Percentiles rank a stretch among this genome's conserved stretches.
phyloP scores from a whole-genome alignment of 1,140 invertebrate genomes.

The Ganaspis sp. region DNA sequence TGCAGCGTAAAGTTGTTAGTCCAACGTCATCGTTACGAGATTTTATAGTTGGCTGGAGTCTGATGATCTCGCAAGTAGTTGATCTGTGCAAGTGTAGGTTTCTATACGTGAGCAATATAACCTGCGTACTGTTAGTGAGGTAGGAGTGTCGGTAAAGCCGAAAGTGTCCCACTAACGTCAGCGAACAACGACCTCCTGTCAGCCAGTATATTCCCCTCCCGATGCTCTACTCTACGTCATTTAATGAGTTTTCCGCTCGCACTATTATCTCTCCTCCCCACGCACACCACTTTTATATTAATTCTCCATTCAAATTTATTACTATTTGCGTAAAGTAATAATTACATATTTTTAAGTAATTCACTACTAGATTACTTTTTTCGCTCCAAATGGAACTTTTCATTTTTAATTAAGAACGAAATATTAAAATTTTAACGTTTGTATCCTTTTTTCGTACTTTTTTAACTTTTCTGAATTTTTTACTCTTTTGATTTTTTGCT shows the following conservation, averaged over 20 bases:
- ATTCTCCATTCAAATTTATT: neutral
- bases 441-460: no score
- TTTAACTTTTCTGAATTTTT: no score
- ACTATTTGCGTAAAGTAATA: neutral
- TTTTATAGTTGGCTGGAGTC: slow-evolving; percentile 12
- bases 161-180: slow-evolving; percentile 65
- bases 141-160: no score
- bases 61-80: slow-evolving; percentile 25
- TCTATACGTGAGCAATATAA: neutral
- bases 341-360: no score
- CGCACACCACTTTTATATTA: neutral
- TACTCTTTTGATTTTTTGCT: no score
- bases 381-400: no score
- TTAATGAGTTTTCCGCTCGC: slow-evolving; percentile 37
- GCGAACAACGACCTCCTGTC: slow-evolving; percentile 61
- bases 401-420: no score
- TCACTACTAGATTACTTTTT: no score
- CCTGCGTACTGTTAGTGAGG: slow-evolving; percentile 3
- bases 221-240: slow-evolving; percentile 33
- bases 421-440: no score
- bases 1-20: neutral
- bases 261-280: neutral
- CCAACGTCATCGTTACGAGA: slow-evolving; percentile 20
- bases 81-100: neutral
- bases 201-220: slow-evolving; percentile 39